Evolutionary conservation across 2,888 invertebrate species (phyloP).

Genomic region (Ennomos quercinarius): DNA sequence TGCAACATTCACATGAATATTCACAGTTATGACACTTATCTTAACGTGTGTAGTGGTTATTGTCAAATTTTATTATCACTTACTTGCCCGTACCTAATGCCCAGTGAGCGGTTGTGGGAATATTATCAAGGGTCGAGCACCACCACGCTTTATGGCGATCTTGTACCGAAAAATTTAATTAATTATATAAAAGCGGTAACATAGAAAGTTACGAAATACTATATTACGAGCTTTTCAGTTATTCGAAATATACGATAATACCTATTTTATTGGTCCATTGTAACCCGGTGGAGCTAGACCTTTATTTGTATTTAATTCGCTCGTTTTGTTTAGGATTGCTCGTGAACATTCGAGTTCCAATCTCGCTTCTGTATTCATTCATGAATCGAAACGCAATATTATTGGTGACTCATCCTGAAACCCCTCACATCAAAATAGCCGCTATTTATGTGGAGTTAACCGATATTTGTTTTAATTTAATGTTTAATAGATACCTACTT

Average conservation of each 20-base stretch:
- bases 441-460: no score
- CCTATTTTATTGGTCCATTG: not conserved
- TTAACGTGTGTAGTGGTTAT: constrained; percentile 49
- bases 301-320: constrained; percentile 43
- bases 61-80: constrained; percentile 56
- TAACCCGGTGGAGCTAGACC: constrained; percentile 5
- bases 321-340: constrained; percentile 29
- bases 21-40: constrained; percentile 41
- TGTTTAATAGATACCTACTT: no score
- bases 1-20: constrained; percentile 51
- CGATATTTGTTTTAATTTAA: no score
- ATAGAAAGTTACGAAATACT: no score
- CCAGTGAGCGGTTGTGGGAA: constrained; percentile 51
- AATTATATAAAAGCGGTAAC: no score
- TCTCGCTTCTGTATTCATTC: constrained; percentile 14
- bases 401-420: constrained; percentile 2
- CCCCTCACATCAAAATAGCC: no score
- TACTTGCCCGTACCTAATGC: constrained; percentile 54
- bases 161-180: no score
- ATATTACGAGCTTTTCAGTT: no score
- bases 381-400: constrained; percentile 16
- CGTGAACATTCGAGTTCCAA: constrained; percentile 23
- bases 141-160: not conserved
- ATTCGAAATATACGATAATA: no score
- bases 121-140: constrained; percentile 10